Evolutionary conservation across 1,140 invertebrate genomes (phyloP).

Genomic region (Colletes gigas): DNA sequence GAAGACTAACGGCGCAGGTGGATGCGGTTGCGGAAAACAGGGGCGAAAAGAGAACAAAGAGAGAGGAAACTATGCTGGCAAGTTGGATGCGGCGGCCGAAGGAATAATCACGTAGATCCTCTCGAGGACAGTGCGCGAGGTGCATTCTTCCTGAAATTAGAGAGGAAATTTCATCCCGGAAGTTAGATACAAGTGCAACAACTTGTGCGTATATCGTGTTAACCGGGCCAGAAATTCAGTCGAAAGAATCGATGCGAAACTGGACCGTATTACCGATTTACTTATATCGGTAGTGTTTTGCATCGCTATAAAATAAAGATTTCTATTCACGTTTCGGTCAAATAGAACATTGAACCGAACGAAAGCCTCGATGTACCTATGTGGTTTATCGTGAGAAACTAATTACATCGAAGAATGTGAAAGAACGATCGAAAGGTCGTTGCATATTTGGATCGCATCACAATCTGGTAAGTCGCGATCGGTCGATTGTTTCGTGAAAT

Average conservation of each 20-base stretch:
- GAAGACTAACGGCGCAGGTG: conserved; percentile 23
- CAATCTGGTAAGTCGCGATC: no score
- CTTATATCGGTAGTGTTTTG: no score
- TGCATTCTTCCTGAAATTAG: conserved; percentile 54
- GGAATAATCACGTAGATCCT: conserved; percentile 45
- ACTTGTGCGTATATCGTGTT: conserved; percentile 32
- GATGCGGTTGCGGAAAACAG: background rate
- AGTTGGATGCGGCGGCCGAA: conserved; percentile 3
- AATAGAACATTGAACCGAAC: no score
- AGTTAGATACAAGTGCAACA: conserved; percentile 1
- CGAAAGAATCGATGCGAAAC: background rate
- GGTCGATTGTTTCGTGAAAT: no score
- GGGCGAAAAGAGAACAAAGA: background rate
- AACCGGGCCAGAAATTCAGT: background rate
- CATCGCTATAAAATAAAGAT: no score
- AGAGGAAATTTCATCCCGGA: conserved; percentile 11
- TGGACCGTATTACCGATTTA: conserved; percentile 15
- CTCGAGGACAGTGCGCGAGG: no score
- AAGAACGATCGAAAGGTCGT: no score
- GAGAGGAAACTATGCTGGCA: conserved; percentile 12
- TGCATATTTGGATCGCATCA: no score
- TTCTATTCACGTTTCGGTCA: no score
- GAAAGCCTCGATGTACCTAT: no score
- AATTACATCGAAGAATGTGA: no score
- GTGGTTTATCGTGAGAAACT: no score